phyloP scores from a whole-genome alignment of 37 sponge, comb jelly and placozoan genomes.

The Chondrilla cf. caribensis region DNA sequence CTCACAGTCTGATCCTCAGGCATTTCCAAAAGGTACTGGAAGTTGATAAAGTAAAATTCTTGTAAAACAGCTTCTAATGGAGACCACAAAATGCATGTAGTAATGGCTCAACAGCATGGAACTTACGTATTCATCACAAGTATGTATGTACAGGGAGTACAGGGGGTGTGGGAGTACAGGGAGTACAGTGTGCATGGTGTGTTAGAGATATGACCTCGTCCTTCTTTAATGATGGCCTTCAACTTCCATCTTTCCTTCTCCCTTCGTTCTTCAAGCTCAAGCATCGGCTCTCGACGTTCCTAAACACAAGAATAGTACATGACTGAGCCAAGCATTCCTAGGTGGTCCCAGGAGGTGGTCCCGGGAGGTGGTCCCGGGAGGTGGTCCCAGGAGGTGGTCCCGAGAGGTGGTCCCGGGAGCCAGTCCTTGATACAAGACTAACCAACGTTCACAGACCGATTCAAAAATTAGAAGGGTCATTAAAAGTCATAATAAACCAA shows the following conservation, averaged over 20 bases:
- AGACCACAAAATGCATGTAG: too few species aligned
- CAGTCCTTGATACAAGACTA: too few species aligned
- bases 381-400: too few species aligned
- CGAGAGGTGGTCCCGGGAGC: too few species aligned
- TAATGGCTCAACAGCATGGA: neutral
- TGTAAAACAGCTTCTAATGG: conserved; percentile 19
- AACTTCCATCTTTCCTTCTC: conserved; percentile 4
- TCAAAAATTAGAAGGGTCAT: too few species aligned
- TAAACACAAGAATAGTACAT: too few species aligned
- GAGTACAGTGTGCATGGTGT: too few species aligned
- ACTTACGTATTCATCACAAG: neutral
- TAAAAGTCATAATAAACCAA: too few species aligned
- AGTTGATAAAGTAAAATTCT: conserved; percentile 69
- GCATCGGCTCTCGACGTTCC: conserved; percentile 33
- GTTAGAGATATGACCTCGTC: conserved; percentile 23
- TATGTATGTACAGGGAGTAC: neutral
- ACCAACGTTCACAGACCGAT: too few species aligned
- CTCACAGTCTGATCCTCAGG: conserved; percentile 22
- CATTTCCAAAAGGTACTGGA: conserved; percentile 64
- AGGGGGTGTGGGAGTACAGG: neutral
- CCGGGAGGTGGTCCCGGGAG: too few species aligned
- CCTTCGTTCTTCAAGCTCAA: conserved; percentile 29
- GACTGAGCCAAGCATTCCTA: too few species aligned
- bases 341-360: too few species aligned
- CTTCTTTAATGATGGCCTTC: neutral